Conservation (phyloP, 2,113 vertebrate genomes). For the Xiphophorus hellerii region DNA sequence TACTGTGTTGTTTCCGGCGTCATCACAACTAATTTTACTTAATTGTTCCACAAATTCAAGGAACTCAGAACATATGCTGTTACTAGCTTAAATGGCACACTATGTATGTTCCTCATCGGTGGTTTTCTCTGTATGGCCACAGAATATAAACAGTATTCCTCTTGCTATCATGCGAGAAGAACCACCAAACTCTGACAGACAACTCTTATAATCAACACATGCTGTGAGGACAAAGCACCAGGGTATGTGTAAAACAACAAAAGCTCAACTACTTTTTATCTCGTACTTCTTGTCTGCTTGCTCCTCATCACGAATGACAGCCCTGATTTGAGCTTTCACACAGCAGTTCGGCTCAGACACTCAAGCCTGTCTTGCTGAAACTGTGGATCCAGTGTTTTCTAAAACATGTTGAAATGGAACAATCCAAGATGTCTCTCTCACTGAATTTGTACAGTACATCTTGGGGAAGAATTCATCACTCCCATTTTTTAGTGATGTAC, state of each 20-base stretch:
- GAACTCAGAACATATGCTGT: background rate
- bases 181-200: background rate
- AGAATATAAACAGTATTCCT: background rate
- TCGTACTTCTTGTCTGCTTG: background rate
- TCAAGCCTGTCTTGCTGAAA: background rate
- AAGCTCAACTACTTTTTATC: background rate
- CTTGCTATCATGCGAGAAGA: background rate
- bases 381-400: slow-evolving; percentile 1
- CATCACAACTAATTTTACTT: no score
- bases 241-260: background rate
- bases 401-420: slow-evolving; percentile 16
- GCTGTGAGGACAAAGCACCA: background rate
- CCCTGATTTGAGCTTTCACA: background rate
- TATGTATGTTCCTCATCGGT: background rate
- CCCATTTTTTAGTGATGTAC: background rate
- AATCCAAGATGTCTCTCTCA: background rate
- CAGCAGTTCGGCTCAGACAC: background rate
- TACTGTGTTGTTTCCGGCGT: no score
- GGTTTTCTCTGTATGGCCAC: background rate
- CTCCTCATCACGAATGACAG: background rate
- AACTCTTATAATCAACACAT: slow-evolving; percentile 1
- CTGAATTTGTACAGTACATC: background rate
- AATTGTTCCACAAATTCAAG: background rate
- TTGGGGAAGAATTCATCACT: background rate
- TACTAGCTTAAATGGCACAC: background rate